Percentiles rank a stretch among this genome's conserved stretches.
phyloP scores from a whole-genome alignment of 2,113 vertebrate species.

The Pogona vitticeps region DNA sequence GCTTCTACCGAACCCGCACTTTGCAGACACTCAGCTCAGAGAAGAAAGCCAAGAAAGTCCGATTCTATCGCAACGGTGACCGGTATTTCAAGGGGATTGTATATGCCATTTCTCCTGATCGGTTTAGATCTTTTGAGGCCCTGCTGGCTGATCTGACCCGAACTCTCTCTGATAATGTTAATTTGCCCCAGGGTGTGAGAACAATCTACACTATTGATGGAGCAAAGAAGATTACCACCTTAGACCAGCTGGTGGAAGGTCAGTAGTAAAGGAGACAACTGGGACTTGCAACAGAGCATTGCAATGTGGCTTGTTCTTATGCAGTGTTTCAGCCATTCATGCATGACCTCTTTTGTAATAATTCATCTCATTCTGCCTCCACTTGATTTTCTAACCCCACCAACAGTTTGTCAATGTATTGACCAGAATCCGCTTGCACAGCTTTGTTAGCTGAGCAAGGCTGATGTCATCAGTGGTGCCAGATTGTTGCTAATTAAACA shows the following conservation, averaged over 20 bases:
- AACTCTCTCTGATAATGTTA: constrained; percentile 94
- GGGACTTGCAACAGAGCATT: neutral
- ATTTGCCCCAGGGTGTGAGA: constrained; percentile 95
- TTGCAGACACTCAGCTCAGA: constrained; percentile 93
- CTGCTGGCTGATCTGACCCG: constrained; percentile 96
- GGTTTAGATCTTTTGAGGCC: constrained; percentile 93
- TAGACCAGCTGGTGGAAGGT: constrained; percentile 97
- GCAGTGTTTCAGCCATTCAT: neutral
- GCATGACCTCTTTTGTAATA: neutral
- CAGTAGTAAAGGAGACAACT: constrained; percentile 54
- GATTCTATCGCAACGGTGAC: constrained; percentile 98
- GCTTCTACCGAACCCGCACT: constrained; percentile 95
- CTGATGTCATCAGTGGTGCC: too few relatives aligned
- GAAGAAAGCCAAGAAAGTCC: constrained; percentile 98
- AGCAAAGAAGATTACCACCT: constrained; percentile 82
- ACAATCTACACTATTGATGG: constrained; percentile 94
- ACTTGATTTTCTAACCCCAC: neutral
- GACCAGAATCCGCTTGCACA: too few relatives aligned
- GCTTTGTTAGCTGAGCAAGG: neutral
- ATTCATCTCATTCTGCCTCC: neutral
- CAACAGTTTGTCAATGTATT: neutral
- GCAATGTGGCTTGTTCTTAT: neutral
- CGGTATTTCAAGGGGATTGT: constrained; percentile 98
- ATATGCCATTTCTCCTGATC: constrained; percentile 94
- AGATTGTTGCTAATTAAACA: too few relatives aligned